phyloP scores from a whole-genome alignment of 92 coral and sea anemone genomes.

The Pocillopora grandis region DNA sequence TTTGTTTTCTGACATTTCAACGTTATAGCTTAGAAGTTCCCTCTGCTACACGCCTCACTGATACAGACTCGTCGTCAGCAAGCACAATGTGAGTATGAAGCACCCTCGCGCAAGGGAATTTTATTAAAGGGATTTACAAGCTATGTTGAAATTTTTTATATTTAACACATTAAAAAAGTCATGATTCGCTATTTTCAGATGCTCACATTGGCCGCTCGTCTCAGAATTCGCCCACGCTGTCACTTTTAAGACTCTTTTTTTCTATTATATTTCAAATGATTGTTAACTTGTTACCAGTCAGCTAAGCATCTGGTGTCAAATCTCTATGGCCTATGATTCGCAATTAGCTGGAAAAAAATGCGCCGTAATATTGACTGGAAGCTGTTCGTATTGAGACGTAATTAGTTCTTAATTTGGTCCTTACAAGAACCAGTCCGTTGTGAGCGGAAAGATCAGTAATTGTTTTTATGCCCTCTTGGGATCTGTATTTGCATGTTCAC shows the following conservation, averaged over 20 bases:
- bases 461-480: constrained; percentile 30
- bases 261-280: neutral
- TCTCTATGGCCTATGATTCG: neutral
- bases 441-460: neutral
- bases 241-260: neutral
- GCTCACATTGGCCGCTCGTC: too few relatives aligned
- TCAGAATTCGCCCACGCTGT: too few relatives aligned
- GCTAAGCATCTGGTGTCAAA: neutral
- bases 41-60: too few relatives aligned
- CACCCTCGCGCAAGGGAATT: too few relatives aligned
- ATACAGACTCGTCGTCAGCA: too few relatives aligned
- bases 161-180: too few relatives aligned
- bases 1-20: too few relatives aligned
- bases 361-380: neutral
- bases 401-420: neutral
- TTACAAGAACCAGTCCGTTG: neutral
- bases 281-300: neutral
- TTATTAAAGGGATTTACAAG: too few relatives aligned
- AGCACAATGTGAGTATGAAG: too few relatives aligned
- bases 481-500: constrained; percentile 4
- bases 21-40: too few relatives aligned
- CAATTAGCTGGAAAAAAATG: neutral
- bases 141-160: too few relatives aligned
- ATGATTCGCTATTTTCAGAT: too few relatives aligned
- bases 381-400: neutral